Conservation (phyloP, 2,797 vertebrate species). For the Catostomus latipinnis region DNA sequence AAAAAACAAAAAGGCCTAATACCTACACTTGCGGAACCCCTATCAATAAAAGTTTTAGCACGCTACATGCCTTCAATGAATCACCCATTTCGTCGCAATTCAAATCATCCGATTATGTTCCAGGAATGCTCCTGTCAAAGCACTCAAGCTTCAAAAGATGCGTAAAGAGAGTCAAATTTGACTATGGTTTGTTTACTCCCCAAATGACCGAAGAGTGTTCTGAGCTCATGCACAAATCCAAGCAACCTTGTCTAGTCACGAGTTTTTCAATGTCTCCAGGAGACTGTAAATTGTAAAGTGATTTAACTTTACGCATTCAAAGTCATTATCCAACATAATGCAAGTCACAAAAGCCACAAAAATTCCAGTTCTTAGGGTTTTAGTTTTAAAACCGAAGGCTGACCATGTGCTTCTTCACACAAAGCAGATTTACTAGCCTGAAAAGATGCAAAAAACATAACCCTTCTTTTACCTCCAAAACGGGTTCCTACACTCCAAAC, state of each 20-base stretch:
- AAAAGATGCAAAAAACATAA: constrained; percentile 3
- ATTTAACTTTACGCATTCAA: neutral
- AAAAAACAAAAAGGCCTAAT: constrained; percentile 17
- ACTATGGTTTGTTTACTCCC: constrained; percentile 38
- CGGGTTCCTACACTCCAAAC: constrained; percentile 2
- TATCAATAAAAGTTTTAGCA: too few relatives aligned
- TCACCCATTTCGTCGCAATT: neutral
- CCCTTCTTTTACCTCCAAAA: neutral
- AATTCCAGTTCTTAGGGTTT: neutral
- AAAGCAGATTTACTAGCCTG: constrained; percentile 21
- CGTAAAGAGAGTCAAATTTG: constrained; percentile 8
- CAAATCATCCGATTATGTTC: neutral
- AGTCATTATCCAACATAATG: neutral
- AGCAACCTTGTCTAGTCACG: constrained; percentile 25
- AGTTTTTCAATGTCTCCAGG: neutral
- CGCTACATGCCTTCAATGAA: neutral
- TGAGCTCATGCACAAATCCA: neutral
- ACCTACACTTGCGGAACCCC: constrained; percentile 7
- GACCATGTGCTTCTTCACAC: neutral
- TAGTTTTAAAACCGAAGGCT: neutral
- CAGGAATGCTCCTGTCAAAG: neutral
- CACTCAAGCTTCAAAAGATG: neutral
- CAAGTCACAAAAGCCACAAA: neutral
- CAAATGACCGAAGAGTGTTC: constrained; percentile 5
- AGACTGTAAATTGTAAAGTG: neutral